Conservation (phyloP, 2,797 vertebrate genomes). For the Sebastes reedi region DNA sequence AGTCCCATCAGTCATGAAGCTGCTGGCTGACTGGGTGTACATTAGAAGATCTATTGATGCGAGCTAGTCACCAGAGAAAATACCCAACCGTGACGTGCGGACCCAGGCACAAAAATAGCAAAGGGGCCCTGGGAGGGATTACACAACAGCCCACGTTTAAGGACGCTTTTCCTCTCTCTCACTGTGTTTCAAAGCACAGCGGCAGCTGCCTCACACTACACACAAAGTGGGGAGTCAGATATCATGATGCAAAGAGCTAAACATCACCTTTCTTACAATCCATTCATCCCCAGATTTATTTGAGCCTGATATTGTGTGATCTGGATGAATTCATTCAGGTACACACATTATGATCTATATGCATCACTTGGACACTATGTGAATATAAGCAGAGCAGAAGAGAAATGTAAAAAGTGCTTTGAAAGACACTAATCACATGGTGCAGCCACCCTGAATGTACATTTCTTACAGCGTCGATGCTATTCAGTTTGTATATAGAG, state of each 20-base stretch:
- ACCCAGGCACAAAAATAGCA: slow-evolving; percentile 99
- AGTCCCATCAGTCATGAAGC: slow-evolving; percentile 94
- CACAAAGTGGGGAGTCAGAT: slow-evolving; percentile 53
- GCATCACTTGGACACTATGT: slow-evolving; percentile 8
- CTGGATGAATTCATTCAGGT: slow-evolving; percentile 4
- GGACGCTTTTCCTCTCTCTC: slow-evolving; percentile 85
- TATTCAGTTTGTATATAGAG: slow-evolving; percentile 47
- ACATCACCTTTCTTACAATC: slow-evolving; percentile 31
- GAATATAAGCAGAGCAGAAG: slow-evolving; percentile 1
- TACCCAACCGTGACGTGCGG: slow-evolving; percentile 99
- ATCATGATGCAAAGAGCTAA: slow-evolving; percentile 51
- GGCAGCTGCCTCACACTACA: slow-evolving; percentile 58
- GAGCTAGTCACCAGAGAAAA: slow-evolving; percentile 99
- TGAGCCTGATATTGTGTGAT: not conserved
- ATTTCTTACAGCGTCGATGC: slow-evolving; percentile 58
- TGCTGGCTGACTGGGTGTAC: slow-evolving; percentile 91
- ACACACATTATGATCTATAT: slow-evolving; percentile 1
- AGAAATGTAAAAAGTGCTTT: slow-evolving; percentile 28
- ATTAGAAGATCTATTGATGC: slow-evolving; percentile 99
- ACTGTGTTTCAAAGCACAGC: slow-evolving; percentile 57
- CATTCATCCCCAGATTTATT: slow-evolving; percentile 29
- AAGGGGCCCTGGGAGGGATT: slow-evolving; percentile 98
- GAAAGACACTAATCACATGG: slow-evolving; percentile 64
- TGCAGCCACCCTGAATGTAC: slow-evolving; percentile 62
- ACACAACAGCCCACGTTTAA: slow-evolving; percentile 98